Evolutionary conservation across 2,797 vertebrate species (phyloP).

Genomic region (Hyperoplus immaculatus): DNA sequence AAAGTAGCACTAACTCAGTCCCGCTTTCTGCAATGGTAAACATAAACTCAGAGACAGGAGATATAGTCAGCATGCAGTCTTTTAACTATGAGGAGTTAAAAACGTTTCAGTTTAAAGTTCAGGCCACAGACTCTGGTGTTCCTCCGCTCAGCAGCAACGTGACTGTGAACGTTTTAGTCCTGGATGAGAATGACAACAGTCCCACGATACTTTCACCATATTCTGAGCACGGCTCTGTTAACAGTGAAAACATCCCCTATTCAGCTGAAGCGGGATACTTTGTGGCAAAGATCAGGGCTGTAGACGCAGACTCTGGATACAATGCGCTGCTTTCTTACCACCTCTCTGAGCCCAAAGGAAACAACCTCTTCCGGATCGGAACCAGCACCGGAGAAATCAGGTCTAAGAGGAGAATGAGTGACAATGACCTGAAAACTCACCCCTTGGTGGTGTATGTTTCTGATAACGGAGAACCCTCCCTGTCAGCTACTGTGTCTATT

Average conservation of each 20-base stretch:
- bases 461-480: conserved; percentile 21
- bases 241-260: too few relatives aligned
- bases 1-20: not conserved
- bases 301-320: too few relatives aligned
- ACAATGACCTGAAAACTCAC: conserved; percentile 69
- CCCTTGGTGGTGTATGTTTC: conserved; percentile 72
- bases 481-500: conserved; percentile 73
- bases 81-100: conserved; percentile 8
- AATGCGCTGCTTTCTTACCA: too few relatives aligned
- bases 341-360: too few relatives aligned
- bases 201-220: too few relatives aligned
- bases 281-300: too few relatives aligned
- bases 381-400: conserved; percentile 62
- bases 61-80: conserved; percentile 51
- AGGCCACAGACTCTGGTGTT: conserved; percentile 69
- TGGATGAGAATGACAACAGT: too few relatives aligned
- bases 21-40: conserved; percentile 42
- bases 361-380: too few relatives aligned
- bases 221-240: too few relatives aligned
- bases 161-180: too few relatives aligned
- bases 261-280: too few relatives aligned
- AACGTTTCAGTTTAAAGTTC: conserved; percentile 55
- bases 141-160: conserved; percentile 81
- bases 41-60: conserved; percentile 75
- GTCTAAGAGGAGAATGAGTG: conserved; percentile 68